Percentiles rank a stretch among this genome's conserved stretches.
phyloP scores from a whole-genome alignment of 1,140 invertebrate species.

The Phortica variegata region DNA sequence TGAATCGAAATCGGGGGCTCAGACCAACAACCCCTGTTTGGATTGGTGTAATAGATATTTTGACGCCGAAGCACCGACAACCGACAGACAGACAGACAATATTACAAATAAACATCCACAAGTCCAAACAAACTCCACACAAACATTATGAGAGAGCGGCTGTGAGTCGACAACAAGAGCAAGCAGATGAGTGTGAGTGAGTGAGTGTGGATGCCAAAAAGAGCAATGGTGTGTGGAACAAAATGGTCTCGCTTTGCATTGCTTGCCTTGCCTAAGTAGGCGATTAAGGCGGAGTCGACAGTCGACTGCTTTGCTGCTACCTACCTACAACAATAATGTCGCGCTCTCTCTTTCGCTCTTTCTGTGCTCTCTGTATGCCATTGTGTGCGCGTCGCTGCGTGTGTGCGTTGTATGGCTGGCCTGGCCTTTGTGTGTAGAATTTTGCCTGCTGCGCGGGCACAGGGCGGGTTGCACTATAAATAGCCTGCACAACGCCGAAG shows the following conservation, averaged over 20 bases:
- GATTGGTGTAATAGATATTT: constrained; percentile 57
- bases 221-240: constrained; percentile 48
- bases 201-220: constrained; percentile 34
- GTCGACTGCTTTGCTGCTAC: neutral
- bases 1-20: no score
- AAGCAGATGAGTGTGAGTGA: constrained; percentile 10
- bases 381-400: neutral
- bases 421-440: constrained; percentile 1
- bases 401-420: no score
- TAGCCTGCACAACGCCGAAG: constrained; percentile 23
- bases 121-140: constrained; percentile 36
- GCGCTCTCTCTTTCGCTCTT: neutral
- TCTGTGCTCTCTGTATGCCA: neutral
- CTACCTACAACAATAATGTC: neutral
- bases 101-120: constrained; percentile 55
- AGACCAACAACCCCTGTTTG: constrained; percentile 40
- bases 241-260: constrained; percentile 37
- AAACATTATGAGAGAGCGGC: neutral
- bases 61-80: constrained; percentile 47
- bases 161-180: neutral
- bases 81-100: no score
- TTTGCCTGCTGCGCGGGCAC: neutral
- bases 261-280: constrained; percentile 12
- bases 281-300: constrained; percentile 11
- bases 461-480: constrained; percentile 28